A percentile compares a stretch with the other conserved stretches of the same genome.
phyloP scores from a whole-genome alignment of 2,888 invertebrate species.

The Dyspetes luteomarginatus region DNA sequence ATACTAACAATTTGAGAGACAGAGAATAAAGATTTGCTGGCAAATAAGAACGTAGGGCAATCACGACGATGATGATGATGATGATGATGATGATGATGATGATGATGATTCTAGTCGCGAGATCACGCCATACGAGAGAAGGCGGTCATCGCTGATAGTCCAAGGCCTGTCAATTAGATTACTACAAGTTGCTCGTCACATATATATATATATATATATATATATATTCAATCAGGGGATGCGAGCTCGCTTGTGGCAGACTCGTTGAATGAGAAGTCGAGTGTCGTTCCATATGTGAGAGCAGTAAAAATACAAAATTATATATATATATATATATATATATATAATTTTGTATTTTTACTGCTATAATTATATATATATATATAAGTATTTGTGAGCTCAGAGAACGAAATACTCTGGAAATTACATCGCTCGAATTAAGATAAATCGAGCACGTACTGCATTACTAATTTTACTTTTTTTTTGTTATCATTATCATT shows the following conservation, averaged over 20 bases:
- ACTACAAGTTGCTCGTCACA: conserved; percentile 63
- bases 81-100: conserved; percentile 7
- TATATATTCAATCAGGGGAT: not conserved
- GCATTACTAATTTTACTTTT: conserved; percentile 12
- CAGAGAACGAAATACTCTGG: conserved; percentile 21
- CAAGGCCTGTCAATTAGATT: conserved; percentile 72
- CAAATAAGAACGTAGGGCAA: conserved; percentile 19
- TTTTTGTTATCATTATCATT: not conserved
- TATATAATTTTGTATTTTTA: too few relatives aligned
- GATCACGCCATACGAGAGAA: conserved; percentile 57
- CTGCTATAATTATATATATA: conserved; percentile 21
- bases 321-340: conserved; percentile 3
- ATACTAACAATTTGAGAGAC: not conserved
- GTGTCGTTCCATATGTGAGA: conserved; percentile 7
- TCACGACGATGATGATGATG: conserved; percentile 18
- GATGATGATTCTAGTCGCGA: conserved; percentile 26
- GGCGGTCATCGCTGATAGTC: conserved; percentile 68
- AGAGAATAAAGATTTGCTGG: conserved; percentile 8
- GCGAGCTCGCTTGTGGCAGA: not conserved
- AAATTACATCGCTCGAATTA: conserved; percentile 40
- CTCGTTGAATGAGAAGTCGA: conserved; percentile 42
- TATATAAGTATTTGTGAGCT: not conserved
- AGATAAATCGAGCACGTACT: conserved; percentile 38
- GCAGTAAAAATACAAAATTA: conserved; percentile 5
- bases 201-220: conserved; percentile 1